These are phyloP conservation scores for Casuarius casuarius DNA, from an alignment of 2,113 vertebrate species.

Conservation along the genomic window DNA sequence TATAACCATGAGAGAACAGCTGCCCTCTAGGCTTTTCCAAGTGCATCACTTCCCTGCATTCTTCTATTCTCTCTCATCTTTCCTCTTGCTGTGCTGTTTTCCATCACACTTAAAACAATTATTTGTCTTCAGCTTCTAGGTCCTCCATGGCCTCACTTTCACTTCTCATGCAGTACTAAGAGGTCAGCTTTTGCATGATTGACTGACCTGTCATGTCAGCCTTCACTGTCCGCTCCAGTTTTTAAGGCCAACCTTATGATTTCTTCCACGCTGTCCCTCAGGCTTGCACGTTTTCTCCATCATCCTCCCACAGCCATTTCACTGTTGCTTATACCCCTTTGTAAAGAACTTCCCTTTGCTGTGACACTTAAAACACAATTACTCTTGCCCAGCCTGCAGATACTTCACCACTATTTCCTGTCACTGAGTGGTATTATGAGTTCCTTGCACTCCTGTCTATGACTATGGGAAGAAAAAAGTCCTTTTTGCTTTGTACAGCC, in stretches of 20 bases:
- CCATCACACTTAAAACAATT: neutral
- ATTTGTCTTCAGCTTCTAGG: neutral
- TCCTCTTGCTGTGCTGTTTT: neutral
- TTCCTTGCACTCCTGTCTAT: neutral
- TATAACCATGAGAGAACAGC: neutral
- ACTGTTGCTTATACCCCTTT: neutral
- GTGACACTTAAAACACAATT: neutral
- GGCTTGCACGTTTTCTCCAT: neutral
- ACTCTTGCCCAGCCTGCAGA: neutral
- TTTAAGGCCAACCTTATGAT: neutral
- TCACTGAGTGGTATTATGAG: neutral
- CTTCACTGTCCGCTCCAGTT: neutral
- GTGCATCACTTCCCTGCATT: neutral
- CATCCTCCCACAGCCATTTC: neutral
- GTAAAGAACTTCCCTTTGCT: neutral
- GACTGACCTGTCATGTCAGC: neutral
- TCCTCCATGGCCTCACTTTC: neutral
- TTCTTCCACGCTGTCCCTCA: neutral
- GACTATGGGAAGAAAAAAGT: rapidly evolving
- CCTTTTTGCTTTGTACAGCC: neutral
- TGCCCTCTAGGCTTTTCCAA: neutral
- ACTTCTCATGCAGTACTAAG: neutral
- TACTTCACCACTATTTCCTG: neutral
- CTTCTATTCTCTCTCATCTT: neutral
- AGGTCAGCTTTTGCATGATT: neutral